phyloP scores from a whole-genome alignment of 1,140 invertebrate genomes.

The Sinonovacula constricta region DNA sequence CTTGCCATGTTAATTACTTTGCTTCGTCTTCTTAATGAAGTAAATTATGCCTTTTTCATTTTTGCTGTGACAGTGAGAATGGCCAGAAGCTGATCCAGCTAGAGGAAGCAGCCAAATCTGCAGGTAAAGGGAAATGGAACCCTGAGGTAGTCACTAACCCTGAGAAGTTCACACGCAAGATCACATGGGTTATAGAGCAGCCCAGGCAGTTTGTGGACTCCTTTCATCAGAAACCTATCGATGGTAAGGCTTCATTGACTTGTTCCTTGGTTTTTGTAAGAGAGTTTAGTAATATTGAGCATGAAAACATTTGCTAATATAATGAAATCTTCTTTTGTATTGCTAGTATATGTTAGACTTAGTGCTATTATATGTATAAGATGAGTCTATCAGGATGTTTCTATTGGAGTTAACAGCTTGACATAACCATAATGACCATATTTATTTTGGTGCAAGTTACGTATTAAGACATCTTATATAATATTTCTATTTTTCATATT shows the following conservation, averaged over 20 bases:
- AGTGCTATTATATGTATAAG: no score
- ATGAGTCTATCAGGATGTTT: no score
- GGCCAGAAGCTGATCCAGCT: constrained; percentile 86
- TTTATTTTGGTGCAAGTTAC: no score
- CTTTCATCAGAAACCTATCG: constrained; percentile 87
- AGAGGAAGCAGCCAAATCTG: constrained; percentile 93
- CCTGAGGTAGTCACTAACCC: constrained; percentile 79
- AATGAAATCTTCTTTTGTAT: no score
- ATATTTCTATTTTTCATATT: no score
- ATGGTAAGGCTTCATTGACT: constrained; percentile 79
- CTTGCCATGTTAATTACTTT: not conserved
- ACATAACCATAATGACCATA: no score
- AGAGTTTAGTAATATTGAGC: no score
- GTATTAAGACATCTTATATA: no score
- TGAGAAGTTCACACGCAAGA: constrained; percentile 84
- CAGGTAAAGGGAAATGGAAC: constrained; percentile 92
- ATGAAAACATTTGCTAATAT: no score
- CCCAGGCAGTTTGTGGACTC: constrained; percentile 90
- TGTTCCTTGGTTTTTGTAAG: no score
- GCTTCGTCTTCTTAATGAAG: not conserved
- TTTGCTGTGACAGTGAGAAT: constrained; percentile 76
- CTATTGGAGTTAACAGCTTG: no score
- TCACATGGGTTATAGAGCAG: constrained; percentile 93
- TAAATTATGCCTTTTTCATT: not conserved
- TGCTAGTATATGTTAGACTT: no score